A percentile compares a stretch with the other conserved stretches of the same genome.
phyloP scores from a whole-genome alignment of 2,113 vertebrate genomes.

The Drymodes brunneopygia region DNA sequence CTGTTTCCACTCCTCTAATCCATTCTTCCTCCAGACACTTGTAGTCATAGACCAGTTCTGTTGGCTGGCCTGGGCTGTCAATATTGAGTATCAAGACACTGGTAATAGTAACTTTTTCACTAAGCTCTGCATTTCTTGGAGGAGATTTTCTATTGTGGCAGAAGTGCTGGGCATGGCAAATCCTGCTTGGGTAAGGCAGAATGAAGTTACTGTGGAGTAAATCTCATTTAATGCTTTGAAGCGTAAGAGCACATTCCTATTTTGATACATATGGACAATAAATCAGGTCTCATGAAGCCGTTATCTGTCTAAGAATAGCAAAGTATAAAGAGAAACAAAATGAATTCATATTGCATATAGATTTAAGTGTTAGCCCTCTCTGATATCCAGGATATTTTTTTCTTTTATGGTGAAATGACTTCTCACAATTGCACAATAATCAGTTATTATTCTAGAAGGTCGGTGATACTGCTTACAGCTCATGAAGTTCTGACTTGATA shows the following conservation, averaged over 20 bases:
- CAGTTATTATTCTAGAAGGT: background rate
- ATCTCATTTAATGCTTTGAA: conserved; percentile 68
- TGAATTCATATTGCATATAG: conserved; percentile 27
- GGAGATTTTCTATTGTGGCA: conserved; percentile 61
- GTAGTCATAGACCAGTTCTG: background rate
- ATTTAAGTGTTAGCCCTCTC: background rate
- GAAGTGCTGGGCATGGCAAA: conserved; percentile 48
- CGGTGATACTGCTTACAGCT: background rate
- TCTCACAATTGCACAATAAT: background rate
- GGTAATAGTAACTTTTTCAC: conserved; percentile 25
- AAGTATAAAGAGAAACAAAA: conserved; percentile 49
- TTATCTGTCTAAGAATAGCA: conserved; percentile 30
- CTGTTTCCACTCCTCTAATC: background rate
- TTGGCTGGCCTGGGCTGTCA: background rate
- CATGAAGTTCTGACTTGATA: background rate
- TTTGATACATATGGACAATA: conserved; percentile 46
- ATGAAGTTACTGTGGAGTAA: conserved; percentile 63
- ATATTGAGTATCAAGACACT: background rate
- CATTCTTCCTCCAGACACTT: background rate
- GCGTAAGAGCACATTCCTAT: conserved; percentile 31
- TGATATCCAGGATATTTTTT: background rate
- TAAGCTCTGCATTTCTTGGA: conserved; percentile 58
- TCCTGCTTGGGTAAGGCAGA: conserved; percentile 60
- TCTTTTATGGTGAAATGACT: background rate
- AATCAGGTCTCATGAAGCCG: conserved; percentile 25